Percentiles rank a stretch among this genome's conserved stretches.
These are phyloP conservation scores for Acanthurus leucopareius DNA, from an alignment of 2,797 vertebrate species.

Conservation along the genomic window DNA sequence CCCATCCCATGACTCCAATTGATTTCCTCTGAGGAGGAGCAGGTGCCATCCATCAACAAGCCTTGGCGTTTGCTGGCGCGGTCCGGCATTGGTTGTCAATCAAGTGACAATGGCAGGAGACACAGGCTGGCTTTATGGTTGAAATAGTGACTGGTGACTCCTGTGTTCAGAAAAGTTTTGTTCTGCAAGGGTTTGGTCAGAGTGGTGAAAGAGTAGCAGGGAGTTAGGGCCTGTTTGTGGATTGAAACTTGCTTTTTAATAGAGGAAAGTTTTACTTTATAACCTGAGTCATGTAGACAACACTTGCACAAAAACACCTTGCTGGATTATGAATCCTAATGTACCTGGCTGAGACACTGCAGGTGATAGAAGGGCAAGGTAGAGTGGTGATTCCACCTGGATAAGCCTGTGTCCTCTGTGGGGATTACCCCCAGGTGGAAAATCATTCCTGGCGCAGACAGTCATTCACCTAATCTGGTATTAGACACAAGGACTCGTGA, in stretches of 20 bases:
- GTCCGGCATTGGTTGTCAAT: slow-evolving; percentile 48
- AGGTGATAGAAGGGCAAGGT: slow-evolving; percentile 17
- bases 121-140: slow-evolving; percentile 13
- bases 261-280: background rate
- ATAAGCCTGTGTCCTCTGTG: slow-evolving; percentile 64
- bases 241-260: background rate
- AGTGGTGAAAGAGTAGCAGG: background rate
- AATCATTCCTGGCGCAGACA: slow-evolving; percentile 63
- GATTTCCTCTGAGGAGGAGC: slow-evolving; percentile 73
- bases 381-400: slow-evolving; percentile 54
- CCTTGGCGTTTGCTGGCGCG: slow-evolving; percentile 21
- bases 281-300: slow-evolving; percentile 44
- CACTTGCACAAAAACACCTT: slow-evolving; percentile 20
- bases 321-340: slow-evolving; percentile 50
- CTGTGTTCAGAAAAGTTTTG: slow-evolving; percentile 11
- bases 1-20: slow-evolving; percentile 61
- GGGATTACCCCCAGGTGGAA: slow-evolving; percentile 73
- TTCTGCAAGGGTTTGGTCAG: background rate
- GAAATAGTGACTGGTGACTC: slow-evolving; percentile 8
- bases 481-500: slow-evolving; percentile 55
- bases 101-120: slow-evolving; percentile 26
- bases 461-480: slow-evolving; percentile 69
- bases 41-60: slow-evolving; percentile 67
- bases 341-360: slow-evolving; percentile 28
- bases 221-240: background rate